A percentile compares a stretch with the other conserved stretches of the same genome.
Conservation (phyloP, 2,888 invertebrate species). For the Drosophila quasianomalipes region DNA sequence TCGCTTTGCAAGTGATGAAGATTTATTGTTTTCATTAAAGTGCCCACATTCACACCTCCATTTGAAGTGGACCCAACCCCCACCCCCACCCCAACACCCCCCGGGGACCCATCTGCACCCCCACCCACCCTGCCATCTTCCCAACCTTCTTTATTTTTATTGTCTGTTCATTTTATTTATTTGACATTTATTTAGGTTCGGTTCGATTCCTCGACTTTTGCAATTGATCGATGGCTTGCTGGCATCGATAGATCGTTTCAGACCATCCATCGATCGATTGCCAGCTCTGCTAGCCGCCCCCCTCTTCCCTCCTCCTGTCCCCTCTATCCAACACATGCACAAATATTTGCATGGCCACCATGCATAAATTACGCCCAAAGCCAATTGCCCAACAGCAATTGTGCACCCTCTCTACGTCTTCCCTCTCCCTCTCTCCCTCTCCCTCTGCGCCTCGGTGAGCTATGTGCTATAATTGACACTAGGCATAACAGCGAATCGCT, state of each 20-base stretch:
- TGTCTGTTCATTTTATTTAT: conserved; percentile 74
- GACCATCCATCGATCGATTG: conserved; percentile 32
- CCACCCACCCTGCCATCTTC: not conserved
- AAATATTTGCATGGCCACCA: conserved; percentile 8
- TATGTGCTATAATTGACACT: conserved; percentile 50
- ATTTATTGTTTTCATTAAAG: conserved; percentile 78
- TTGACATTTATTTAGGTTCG: conserved; percentile 75
- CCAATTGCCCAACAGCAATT: conserved; percentile 62
- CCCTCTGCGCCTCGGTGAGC: not conserved
- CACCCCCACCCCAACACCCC: not conserved
- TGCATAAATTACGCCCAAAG: conserved; percentile 72
- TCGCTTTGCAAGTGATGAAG: conserved; percentile 65
- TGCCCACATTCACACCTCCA: conserved; percentile 76
- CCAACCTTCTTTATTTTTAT: conserved; percentile 53
- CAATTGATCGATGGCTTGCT: conserved; percentile 66
- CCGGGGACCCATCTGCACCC: not conserved
- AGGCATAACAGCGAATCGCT: conserved; percentile 51
- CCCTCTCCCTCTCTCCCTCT: not conserved
- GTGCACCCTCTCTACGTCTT: not conserved
- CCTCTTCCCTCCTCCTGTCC: too few relatives aligned
- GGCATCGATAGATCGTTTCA: conserved; percentile 54
- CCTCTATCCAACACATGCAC: not conserved
- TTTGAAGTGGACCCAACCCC: conserved; percentile 34
- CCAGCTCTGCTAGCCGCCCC: not conserved
- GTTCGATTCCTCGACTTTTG: conserved; percentile 38